Evolutionary conservation across 2,888 invertebrate species (phyloP), one percentile per base, ranked within the genome.

Genomic region (Plebejus melissa): DNA sequence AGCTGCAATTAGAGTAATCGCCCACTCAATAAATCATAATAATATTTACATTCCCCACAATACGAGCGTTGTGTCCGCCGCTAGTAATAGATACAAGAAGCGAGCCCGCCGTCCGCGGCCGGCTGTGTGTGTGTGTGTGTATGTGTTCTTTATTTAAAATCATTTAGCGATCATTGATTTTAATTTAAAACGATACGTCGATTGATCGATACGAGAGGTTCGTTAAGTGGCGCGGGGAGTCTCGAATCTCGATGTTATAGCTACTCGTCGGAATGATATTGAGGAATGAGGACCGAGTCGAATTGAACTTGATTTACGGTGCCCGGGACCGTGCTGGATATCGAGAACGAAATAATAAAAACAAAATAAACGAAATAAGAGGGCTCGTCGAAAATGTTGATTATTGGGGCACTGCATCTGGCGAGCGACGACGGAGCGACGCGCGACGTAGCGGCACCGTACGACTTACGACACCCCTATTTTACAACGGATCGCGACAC

Each of bases 141-240:
- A 16, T 65, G 65, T 65, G 65, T 2, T 72, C 72, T 32, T 54
- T 54, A 72, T 50, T 72, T 72, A 54, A 32, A 50, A 16, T 50
- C 72, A 16, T 72, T 72, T 50, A 72, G 54, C 28, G 72, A 72
- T 72, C 72, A 72, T 72, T 72, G 72, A 54, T 72, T 28, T 72
- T 72, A 72, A 72, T 72, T 72, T 50, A 72, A 72, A 72, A 16
- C 32, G 65, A 65, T 72, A 54, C 50, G 54, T 72, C 72, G 32
- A 71, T 71, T 46, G 46, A 71, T 71, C 46, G 50, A 50, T 32
- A 28, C 46, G 71, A 71, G 71, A 46, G 71, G 46, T 36, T 71
- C 71, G 71, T 22, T 22, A 71, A 65, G 65, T 65, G 65, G 65
- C 32, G 13, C 32, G 32, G 32, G 11, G 65, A 65, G 28, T 7